Evolutionary conservation across 2,113 vertebrate genomes (phyloP).

Genomic region (Hypocryptadius cinnamomeus): DNA sequence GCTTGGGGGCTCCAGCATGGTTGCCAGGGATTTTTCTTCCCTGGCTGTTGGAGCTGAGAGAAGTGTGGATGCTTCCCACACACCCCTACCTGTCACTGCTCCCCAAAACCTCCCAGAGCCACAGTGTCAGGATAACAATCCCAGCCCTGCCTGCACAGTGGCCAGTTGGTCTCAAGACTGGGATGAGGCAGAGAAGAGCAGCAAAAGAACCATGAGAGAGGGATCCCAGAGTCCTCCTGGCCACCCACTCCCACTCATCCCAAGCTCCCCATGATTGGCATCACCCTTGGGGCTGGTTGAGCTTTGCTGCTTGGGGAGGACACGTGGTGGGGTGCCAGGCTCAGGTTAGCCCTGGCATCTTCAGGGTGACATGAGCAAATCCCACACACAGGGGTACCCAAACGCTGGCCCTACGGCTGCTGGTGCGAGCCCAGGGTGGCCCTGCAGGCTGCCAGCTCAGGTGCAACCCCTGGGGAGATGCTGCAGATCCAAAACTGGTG

Average conservation of each 20-base stretch:
- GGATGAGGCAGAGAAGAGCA: background rate
- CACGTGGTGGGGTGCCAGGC: accelerated
- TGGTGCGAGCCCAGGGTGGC: background rate
- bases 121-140: background rate
- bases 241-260: background rate
- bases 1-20: background rate
- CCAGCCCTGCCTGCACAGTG: accelerated
- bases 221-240: background rate
- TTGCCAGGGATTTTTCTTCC: background rate
- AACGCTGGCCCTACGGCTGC: accelerated
- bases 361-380: background rate
- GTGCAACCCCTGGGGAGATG: background rate
- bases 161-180: accelerated
- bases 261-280: accelerated
- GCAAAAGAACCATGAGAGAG: background rate
- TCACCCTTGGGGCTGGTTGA: background rate
- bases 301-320: background rate
- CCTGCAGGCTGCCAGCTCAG: background rate
- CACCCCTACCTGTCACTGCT: background rate
- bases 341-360: background rate
- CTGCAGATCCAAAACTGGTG: background rate
- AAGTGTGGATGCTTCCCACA: slow-evolving; percentile 70
- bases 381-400: background rate
- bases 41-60: slow-evolving; percentile 59
- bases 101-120: accelerated